These are phyloP conservation scores for Bellardia bayeri DNA, from an alignment of 2,888 invertebrate species.

Conservation along the genomic window DNA sequence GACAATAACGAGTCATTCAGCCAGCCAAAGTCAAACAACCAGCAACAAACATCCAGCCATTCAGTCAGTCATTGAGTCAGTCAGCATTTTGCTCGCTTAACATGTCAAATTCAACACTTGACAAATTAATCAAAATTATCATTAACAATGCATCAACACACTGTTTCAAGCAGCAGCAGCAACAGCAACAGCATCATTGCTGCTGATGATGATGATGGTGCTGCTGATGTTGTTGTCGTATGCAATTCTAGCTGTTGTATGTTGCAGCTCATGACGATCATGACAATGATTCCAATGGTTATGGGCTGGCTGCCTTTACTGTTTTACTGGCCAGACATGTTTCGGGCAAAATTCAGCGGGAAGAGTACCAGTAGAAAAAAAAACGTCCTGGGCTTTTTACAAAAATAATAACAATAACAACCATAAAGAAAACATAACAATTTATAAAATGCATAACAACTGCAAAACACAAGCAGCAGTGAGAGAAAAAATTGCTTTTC, in stretches of 20 bases:
- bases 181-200: conserved; percentile 28
- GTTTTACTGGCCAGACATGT: conserved; percentile 63
- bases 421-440: conserved; percentile 73
- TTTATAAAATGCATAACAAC: conserved; percentile 73
- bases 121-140: conserved; percentile 74
- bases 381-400: conserved; percentile 50
- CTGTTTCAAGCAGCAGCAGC: conserved; percentile 60
- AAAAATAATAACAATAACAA: conserved; percentile 70
- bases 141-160: conserved; percentile 74
- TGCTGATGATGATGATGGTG: conserved; percentile 36
- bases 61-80: conserved; percentile 48
- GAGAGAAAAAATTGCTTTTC: conserved; percentile 47
- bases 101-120: conserved; percentile 74
- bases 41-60: conserved; percentile 29
- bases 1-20: conserved; percentile 67
- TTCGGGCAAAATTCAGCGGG: conserved; percentile 38
- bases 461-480: conserved; percentile 48
- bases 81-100: conserved; percentile 73
- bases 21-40: conserved; percentile 21
- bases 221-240: conserved; percentile 46
- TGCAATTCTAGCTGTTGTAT: conserved; percentile 49
- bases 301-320: conserved; percentile 53
- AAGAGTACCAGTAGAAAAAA: conserved; percentile 16
- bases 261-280: conserved; percentile 39
- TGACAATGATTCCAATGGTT: conserved; percentile 65